These are phyloP conservation scores for Odontocolon sp. DNA, from an alignment of 2,888 invertebrate species.

Conservation along the genomic window DNA sequence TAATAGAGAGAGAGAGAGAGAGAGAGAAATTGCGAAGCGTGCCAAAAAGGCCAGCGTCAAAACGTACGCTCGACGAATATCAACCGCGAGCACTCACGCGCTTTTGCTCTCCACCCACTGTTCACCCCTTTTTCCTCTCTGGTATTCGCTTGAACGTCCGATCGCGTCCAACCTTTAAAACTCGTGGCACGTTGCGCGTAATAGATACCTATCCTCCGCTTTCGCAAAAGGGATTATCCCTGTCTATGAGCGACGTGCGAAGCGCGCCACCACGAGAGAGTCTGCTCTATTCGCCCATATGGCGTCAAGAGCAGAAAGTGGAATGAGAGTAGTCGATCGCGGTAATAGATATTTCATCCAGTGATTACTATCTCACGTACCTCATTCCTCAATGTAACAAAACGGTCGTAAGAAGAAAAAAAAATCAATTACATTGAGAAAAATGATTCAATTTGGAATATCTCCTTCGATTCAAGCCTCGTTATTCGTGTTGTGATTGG, in stretches of 20 bases:
- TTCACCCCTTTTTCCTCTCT: conserved; percentile 41
- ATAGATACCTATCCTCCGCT: conserved; percentile 61
- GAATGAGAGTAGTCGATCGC: too few relatives aligned
- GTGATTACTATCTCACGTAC: too few relatives aligned
- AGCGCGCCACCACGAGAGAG: too few relatives aligned
- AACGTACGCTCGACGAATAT: conserved; percentile 69
- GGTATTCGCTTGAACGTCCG: conserved; percentile 22
- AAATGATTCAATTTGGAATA: too few relatives aligned
- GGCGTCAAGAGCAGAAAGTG: too few relatives aligned
- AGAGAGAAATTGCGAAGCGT: conserved; percentile 8
- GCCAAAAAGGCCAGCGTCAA: conserved; percentile 57
- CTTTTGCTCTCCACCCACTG: not conserved
- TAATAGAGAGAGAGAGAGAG: not conserved
- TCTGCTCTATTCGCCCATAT: too few relatives aligned
- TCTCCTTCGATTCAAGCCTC: too few relatives aligned
- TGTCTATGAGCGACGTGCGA: conserved; percentile 22
- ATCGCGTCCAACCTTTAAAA: conserved; percentile 54
- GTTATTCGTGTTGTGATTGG: too few relatives aligned
- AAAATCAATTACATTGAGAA: too few relatives aligned
- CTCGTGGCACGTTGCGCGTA: conserved; percentile 59
- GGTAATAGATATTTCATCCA: too few relatives aligned
- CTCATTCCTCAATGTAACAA: too few relatives aligned
- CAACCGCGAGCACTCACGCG: conserved; percentile 62
- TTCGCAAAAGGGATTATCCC: conserved; percentile 57
- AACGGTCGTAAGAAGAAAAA: too few relatives aligned